A percentile compares a stretch with the other conserved stretches of the same genome.
Conservation (phyloP, 2,888 invertebrate genomes). For the Luffia ferchaultella region DNA sequence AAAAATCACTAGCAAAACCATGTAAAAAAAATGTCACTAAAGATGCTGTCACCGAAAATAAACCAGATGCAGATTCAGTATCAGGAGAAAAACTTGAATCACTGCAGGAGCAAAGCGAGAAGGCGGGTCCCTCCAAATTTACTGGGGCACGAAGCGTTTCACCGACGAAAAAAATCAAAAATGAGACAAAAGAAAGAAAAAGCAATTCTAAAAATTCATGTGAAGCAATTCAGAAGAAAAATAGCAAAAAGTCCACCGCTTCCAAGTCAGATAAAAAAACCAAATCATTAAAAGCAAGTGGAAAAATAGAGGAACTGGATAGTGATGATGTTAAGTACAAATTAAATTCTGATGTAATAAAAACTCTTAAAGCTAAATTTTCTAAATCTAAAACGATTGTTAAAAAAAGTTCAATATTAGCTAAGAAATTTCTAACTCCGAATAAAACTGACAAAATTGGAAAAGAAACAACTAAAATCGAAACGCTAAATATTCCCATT, state of each 20-base stretch:
- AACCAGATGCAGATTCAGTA: slow-evolving; percentile 28
- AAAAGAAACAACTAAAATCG: not conserved
- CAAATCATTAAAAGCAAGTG: slow-evolving; percentile 7
- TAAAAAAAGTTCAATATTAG: slow-evolving; percentile 23
- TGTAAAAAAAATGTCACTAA: slow-evolving; percentile 34
- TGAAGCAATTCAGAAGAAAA: slow-evolving; percentile 21
- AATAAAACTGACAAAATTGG: not conserved
- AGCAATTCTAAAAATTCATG: slow-evolving; percentile 31
- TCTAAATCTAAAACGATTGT: slow-evolving; percentile 34
- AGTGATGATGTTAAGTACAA: slow-evolving; percentile 45
- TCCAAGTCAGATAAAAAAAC: slow-evolving; percentile 9
- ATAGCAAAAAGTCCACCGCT: slow-evolving; percentile 17
- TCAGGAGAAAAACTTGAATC: slow-evolving; percentile 23
- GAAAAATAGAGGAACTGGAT: slow-evolving; percentile 19
- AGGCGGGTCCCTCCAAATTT: slow-evolving; percentile 31
- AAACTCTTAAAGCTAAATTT: slow-evolving; percentile 31
- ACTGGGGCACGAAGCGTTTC: slow-evolving; percentile 30
- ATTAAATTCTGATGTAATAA: slow-evolving; percentile 39
- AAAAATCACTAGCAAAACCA: slow-evolving; percentile 33
- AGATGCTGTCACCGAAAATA: slow-evolving; percentile 28
- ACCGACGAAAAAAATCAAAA: slow-evolving; percentile 39
- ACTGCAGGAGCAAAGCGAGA: slow-evolving; percentile 11
- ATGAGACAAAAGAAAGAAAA: slow-evolving; percentile 46
- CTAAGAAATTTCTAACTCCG: not conserved
- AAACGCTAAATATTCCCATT: too few species aligned